These are phyloP conservation scores for Heteractis magnifica DNA, from an alignment of 92 coral and sea anemone genomes.

Conservation along the genomic window DNA sequence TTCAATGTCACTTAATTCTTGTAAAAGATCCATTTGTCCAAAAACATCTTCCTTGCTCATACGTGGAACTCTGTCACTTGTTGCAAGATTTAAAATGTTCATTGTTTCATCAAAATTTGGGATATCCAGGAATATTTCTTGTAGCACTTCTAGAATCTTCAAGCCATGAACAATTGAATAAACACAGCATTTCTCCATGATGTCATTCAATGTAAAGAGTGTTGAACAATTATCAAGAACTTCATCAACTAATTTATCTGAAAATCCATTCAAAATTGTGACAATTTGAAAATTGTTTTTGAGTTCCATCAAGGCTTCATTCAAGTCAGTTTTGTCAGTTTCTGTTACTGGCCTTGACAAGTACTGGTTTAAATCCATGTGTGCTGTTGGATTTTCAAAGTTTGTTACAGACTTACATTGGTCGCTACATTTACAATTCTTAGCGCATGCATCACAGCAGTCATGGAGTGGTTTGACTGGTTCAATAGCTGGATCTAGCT, in stretches of 20 bases:
- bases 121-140: conserved; percentile 53
- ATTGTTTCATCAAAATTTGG: conserved; percentile 59
- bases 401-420: too few relatives aligned
- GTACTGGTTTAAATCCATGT: too few relatives aligned
- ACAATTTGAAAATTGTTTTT: conserved; percentile 1
- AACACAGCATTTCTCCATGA: conserved; percentile 43
- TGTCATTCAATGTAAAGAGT: conserved; percentile 37
- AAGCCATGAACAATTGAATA: conserved; percentile 42
- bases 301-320: conserved; percentile 37
- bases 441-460: conserved; percentile 23
- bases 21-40: not conserved
- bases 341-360: conserved; percentile 28
- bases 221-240: conserved; percentile 32
- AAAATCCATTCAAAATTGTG: conserved; percentile 42
- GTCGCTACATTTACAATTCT: conserved; percentile 16
- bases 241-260: conserved; percentile 37
- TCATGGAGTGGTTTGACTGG: conserved; percentile 22
- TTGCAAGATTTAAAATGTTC: not conserved
- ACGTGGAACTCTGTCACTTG: too few relatives aligned
- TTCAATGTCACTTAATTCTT: too few relatives aligned
- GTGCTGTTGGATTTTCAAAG: too few relatives aligned
- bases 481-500: conserved; percentile 19
- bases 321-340: conserved; percentile 13
- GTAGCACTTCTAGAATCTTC: conserved; percentile 35
- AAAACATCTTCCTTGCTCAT: too few relatives aligned